Evolutionary conservation across 2,888 invertebrate genomes (phyloP).

Genomic region (Hoplodrina ambigua): DNA sequence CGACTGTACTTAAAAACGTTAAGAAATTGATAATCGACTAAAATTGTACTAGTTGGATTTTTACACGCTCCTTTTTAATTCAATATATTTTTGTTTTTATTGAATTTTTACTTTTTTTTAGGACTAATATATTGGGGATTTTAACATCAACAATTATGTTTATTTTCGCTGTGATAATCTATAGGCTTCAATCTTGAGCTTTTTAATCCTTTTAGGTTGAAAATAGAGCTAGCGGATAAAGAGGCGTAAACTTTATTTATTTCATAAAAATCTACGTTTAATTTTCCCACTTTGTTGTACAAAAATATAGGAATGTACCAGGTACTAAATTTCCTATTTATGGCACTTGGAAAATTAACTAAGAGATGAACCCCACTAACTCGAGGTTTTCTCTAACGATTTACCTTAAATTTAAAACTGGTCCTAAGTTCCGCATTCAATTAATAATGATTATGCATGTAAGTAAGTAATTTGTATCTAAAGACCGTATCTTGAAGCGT

Average conservation of each 20-base stretch:
- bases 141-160: neutral
- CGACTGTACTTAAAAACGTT: conserved; percentile 5
- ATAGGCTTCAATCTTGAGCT: neutral
- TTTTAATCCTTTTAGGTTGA: neutral
- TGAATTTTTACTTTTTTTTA: neutral
- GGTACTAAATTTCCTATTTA: neutral
- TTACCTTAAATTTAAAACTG: neutral
- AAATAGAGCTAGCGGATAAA: neutral
- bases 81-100: too few relatives aligned
- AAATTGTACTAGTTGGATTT: neutral
- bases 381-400: neutral
- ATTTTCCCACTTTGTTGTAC: neutral
- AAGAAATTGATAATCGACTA: conserved; percentile 17
- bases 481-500: conserved; percentile 55
- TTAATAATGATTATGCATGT: conserved; percentile 42
- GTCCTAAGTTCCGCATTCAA: conserved; percentile 11
- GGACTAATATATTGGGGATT: neutral
- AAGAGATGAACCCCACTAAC: neutral
- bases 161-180: neutral
- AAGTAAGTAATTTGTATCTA: conserved; percentile 59
- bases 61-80: too few relatives aligned
- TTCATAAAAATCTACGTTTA: neutral
- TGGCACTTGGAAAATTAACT: neutral
- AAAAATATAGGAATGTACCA: neutral
- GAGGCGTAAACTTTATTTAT: neutral